Conservation (phyloP, 2,888 invertebrate species). For the Polydrusus tereticollis region DNA sequence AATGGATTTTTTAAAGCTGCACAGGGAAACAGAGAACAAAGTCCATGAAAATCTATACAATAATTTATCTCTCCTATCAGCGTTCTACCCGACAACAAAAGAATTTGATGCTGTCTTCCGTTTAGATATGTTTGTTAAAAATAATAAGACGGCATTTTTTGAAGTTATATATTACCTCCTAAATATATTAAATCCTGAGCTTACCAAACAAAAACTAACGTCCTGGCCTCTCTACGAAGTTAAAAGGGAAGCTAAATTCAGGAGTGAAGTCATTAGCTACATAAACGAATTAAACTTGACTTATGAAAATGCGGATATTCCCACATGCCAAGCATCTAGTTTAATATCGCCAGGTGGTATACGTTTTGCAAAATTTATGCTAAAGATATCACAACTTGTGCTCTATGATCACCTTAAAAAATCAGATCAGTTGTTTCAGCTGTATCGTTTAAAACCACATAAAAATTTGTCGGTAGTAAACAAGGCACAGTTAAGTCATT, state of each 20-base stretch:
- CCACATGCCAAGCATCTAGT: conserved; percentile 61
- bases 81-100: conserved; percentile 56
- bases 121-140: conserved; percentile 64
- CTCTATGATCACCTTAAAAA: conserved; percentile 56
- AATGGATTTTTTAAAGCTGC: conserved; percentile 25
- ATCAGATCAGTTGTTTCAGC: conserved; percentile 36
- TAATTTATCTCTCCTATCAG: conserved; percentile 59
- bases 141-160: conserved; percentile 63
- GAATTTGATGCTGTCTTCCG: conserved; percentile 60
- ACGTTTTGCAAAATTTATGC: conserved; percentile 61
- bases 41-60: conserved; percentile 59
- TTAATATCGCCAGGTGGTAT: conserved; percentile 63
- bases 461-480: conserved; percentile 39
- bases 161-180: conserved; percentile 62
- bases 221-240: conserved; percentile 60
- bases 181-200: conserved; percentile 58
- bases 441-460: conserved; percentile 44
- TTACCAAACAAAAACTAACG: conserved; percentile 58
- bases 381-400: conserved; percentile 63
- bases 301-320: conserved; percentile 61
- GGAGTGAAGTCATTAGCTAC: conserved; percentile 60
- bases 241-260: conserved; percentile 60
- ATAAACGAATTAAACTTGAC: conserved; percentile 59
- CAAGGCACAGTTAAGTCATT: conserved; percentile 48
- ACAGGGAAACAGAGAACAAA: conserved; percentile 55